These are phyloP conservation scores for Pachliopta kotzebuea DNA, from an alignment of 2,888 invertebrate genomes.

Conservation along the genomic window DNA sequence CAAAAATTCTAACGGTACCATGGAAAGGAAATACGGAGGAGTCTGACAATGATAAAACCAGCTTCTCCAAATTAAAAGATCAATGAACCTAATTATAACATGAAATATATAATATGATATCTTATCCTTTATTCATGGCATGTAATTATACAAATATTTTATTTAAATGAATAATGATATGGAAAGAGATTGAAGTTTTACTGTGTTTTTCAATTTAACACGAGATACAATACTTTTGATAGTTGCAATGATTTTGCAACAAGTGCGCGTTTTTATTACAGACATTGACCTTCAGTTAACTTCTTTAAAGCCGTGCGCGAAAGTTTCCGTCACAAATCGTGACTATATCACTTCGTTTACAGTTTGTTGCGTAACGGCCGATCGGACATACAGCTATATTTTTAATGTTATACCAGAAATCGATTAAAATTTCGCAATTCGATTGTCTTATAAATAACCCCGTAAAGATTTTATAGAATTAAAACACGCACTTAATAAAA, in stretches of 20 bases:
- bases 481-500: constrained; percentile 6
- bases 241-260: constrained; percentile 5
- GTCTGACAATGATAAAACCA: constrained; percentile 5
- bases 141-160: neutral
- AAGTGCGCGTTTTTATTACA: constrained; percentile 34
- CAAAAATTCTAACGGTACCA: constrained; percentile 25
- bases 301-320: constrained; percentile 42
- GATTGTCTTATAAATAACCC: constrained; percentile 13
- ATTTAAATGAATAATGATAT: neutral
- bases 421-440: constrained; percentile 12
- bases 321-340: constrained; percentile 40
- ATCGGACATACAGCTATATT: constrained; percentile 10
- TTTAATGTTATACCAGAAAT: constrained; percentile 21
- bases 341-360: constrained; percentile 27
- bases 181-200: neutral
- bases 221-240: neutral
- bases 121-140: neutral
- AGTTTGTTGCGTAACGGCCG: constrained; percentile 21
- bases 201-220: neutral
- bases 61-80: constrained; percentile 6
- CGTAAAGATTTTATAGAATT: constrained; percentile 6
- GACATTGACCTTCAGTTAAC: constrained; percentile 51
- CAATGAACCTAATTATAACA: neutral
- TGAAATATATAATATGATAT: neutral
- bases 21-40: constrained; percentile 13